These are phyloP conservation scores for Actinia tenebrosa DNA, from an alignment of 64 coral and sea anemone species.

Conservation along the genomic window DNA sequence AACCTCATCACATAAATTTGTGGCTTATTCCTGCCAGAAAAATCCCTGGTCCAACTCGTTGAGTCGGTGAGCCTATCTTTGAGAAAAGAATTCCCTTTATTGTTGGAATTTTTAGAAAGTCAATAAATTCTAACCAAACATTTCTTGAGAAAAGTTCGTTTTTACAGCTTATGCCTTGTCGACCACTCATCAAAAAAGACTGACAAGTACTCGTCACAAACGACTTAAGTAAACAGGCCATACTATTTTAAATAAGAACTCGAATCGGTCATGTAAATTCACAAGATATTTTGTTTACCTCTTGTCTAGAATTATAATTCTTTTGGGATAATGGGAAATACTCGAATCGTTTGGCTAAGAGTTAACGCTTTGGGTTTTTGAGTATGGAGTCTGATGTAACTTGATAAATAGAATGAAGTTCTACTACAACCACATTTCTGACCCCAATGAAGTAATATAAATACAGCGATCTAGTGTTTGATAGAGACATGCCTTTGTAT, in stretches of 20 bases:
- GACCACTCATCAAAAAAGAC: not conserved
- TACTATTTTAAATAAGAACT: constrained; percentile 38
- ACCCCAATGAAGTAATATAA: constrained; percentile 26
- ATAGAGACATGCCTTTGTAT: not conserved
- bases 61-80: not conserved
- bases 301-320: constrained; percentile 15
- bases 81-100: not conserved
- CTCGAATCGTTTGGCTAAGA: not conserved
- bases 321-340: constrained; percentile 16
- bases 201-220: constrained; percentile 13
- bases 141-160: constrained; percentile 8
- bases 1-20: not conserved
- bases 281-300: constrained; percentile 8
- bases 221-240: constrained; percentile 25
- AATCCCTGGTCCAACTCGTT: not conserved
- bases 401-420: not conserved
- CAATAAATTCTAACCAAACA: constrained; percentile 7
- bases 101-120: not conserved
- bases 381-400: constrained; percentile 9
- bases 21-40: not conserved
- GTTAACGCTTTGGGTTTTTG: not conserved
- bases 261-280: constrained; percentile 28
- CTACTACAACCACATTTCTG: not conserved
- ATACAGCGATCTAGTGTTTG: constrained; percentile 32
- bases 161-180: not conserved